Conservation (phyloP, 2,113 vertebrate species). For the Vireo altiloquus region DNA sequence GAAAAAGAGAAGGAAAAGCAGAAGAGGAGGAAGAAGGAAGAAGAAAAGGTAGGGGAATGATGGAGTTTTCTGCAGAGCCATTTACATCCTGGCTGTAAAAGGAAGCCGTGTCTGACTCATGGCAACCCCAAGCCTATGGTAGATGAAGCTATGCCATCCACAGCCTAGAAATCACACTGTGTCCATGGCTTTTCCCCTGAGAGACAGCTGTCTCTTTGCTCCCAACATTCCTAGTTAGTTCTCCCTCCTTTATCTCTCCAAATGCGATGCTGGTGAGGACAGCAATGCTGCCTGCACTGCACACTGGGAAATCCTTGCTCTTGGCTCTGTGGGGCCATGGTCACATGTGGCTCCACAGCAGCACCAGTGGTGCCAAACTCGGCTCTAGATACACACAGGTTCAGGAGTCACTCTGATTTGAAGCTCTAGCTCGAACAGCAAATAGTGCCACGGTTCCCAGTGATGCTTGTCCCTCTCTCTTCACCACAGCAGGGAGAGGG, state of each 20-base stretch:
- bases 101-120: not conserved
- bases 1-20: constrained; percentile 6
- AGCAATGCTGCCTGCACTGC: not conserved
- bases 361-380: not conserved
- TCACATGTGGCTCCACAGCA: not conserved
- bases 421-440: not conserved
- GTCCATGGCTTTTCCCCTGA: not conserved
- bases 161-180: not conserved
- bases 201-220: not conserved
- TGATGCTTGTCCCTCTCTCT: not conserved
- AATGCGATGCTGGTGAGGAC: not conserved
- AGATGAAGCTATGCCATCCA: not conserved
- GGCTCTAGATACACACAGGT: not conserved
- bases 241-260: not conserved
- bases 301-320: not conserved
- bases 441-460: not conserved
- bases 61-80: not conserved
- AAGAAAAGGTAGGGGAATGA: constrained; percentile 29
- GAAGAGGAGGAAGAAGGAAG: not conserved
- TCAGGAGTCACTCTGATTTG: not conserved
- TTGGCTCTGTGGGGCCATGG: not conserved
- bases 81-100: not conserved
- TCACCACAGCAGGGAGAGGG: not conserved
- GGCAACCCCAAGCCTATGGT: not conserved
- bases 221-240: not conserved